Conservation (phyloP, 64 coral and sea anemone genomes). For the Stichodactyla helianthus region DNA sequence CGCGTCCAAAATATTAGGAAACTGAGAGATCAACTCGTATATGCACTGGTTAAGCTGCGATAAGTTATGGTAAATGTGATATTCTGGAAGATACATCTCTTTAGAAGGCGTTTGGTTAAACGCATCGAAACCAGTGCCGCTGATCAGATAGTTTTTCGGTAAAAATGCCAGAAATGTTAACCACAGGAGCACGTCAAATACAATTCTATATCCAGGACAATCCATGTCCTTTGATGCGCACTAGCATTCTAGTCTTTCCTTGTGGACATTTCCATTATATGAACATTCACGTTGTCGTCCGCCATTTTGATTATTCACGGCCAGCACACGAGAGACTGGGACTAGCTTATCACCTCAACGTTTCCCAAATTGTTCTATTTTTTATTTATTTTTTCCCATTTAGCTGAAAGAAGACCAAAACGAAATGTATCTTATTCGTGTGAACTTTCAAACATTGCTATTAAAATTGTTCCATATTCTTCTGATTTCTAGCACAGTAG, state of each 20-base stretch:
- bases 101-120: slow-evolving; percentile 54
- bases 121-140: slow-evolving; percentile 20
- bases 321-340: neutral
- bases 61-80: slow-evolving; percentile 79
- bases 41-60: slow-evolving; percentile 69
- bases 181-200: neutral
- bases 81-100: slow-evolving; percentile 60
- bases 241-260: neutral
- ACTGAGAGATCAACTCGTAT: slow-evolving; percentile 41
- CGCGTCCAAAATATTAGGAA: slow-evolving; percentile 66
- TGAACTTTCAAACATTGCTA: too few species aligned
- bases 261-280: neutral
- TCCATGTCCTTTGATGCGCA: neutral
- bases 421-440: too few species aligned
- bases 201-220: slow-evolving; percentile 7
- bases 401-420: too few species aligned
- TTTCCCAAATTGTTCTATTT: too few species aligned
- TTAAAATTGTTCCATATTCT: too few species aligned
- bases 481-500: too few species aligned
- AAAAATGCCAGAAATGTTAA: slow-evolving; percentile 10
- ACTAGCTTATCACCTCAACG: neutral
- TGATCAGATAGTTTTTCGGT: neutral
- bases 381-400: too few species aligned
- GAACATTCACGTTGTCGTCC: neutral
- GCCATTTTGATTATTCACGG: neutral